Evolutionary conservation across 2,888 invertebrate species (phyloP).

Genomic region (Oxytorus armatus): DNA sequence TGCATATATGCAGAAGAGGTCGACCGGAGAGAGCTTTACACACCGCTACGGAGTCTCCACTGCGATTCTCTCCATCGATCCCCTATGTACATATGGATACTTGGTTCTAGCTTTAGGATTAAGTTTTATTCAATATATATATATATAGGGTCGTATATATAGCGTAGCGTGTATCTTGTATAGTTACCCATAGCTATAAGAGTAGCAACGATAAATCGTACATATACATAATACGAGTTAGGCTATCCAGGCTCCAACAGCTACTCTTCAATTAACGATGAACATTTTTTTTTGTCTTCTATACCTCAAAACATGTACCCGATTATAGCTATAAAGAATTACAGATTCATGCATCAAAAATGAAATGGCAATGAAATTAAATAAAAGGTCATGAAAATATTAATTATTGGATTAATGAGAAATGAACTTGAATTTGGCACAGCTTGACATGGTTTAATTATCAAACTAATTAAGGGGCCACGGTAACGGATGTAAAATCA

Average conservation of each 20-base stretch:
- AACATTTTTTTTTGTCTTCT: not conserved
- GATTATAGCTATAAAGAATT: not conserved
- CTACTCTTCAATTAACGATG: conserved; percentile 63
- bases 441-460: no score
- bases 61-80: conserved; percentile 56
- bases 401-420: not conserved
- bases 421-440: not conserved
- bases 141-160: not conserved
- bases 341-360: not conserved
- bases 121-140: not conserved
- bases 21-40: conserved; percentile 26
- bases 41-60: conserved; percentile 29
- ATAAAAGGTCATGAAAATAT: no score
- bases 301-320: conserved; percentile 4
- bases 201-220: conserved; percentile 58
- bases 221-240: conserved; percentile 59
- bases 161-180: conserved; percentile 49
- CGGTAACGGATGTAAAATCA: no score
- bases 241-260: conserved; percentile 31
- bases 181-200: conserved; percentile 34
- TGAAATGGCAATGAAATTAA: not conserved
- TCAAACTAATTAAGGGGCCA: no score
- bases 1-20: conserved; percentile 52
- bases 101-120: conserved; percentile 38
- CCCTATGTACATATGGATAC: conserved; percentile 53